These are phyloP conservation scores for Gorsachius goisagi DNA, from an alignment of 2,113 vertebrate species.

Conservation along the genomic window DNA sequence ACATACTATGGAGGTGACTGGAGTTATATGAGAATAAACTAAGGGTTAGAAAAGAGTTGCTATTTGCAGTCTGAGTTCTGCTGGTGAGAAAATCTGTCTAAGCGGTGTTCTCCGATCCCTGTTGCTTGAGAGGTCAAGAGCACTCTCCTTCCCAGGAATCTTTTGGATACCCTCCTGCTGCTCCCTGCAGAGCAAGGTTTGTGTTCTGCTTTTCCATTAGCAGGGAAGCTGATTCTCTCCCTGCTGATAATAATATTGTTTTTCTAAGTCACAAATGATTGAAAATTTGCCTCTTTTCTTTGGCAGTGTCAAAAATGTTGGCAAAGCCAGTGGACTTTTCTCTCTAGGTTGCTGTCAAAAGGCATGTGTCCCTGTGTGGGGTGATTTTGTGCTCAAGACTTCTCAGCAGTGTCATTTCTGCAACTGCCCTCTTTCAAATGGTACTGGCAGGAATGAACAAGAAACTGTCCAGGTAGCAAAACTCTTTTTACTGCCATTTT, in stretches of 20 bases:
- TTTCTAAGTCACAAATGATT: neutral
- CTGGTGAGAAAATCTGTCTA: neutral
- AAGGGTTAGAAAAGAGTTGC: neutral
- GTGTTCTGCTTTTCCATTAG: neutral
- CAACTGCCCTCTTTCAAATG: neutral
- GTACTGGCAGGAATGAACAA: neutral
- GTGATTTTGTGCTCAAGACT: neutral
- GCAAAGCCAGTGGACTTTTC: neutral
- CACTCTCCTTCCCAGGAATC: neutral
- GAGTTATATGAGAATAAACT: neutral
- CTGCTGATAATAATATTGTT: neutral
- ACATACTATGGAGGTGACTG: accelerated
- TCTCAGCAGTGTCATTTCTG: neutral
- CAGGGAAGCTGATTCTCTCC: neutral
- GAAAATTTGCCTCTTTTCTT: neutral
- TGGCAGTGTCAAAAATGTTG: neutral
- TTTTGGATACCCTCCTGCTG: neutral
- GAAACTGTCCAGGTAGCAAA: neutral
- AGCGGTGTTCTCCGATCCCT: neutral
- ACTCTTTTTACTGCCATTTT: neutral
- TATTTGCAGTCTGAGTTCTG: neutral
- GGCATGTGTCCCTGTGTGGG: neutral
- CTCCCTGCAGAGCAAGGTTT: neutral
- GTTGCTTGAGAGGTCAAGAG: neutral
- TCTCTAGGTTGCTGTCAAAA: neutral